phyloP scores from a whole-genome alignment of 2,797 vertebrate genomes.

The Xenentodon cancila region DNA sequence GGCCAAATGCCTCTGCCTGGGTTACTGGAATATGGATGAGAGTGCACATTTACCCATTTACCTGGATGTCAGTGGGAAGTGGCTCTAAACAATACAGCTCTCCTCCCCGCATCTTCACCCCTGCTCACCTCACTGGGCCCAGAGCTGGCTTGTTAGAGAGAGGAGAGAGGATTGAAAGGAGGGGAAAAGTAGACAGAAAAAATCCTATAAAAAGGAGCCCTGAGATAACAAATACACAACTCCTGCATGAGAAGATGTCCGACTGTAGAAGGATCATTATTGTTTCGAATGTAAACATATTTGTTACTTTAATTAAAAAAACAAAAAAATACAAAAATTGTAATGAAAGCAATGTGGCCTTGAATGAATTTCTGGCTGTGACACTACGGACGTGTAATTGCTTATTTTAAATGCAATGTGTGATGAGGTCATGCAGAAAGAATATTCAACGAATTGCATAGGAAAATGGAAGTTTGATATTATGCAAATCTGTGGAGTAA shows the following conservation, averaged over 20 bases:
- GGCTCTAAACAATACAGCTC: conserved; percentile 72
- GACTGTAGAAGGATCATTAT: conserved; percentile 12
- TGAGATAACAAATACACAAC: conserved; percentile 47
- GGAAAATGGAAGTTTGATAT: too few relatives aligned
- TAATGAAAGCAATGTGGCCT: too few relatives aligned
- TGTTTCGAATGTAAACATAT: neutral
- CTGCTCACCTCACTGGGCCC: conserved; percentile 66
- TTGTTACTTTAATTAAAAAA: neutral
- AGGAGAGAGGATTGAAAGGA: conserved; percentile 52
- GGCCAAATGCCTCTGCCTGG: conserved; percentile 74
- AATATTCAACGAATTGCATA: too few relatives aligned
- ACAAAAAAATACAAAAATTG: neutral
- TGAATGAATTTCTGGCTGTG: too few relatives aligned
- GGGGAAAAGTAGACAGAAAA: conserved; percentile 64
- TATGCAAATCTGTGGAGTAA: too few relatives aligned
- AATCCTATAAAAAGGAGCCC: conserved; percentile 63
- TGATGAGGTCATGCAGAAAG: too few relatives aligned
- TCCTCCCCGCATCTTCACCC: conserved; percentile 58
- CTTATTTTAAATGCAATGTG: too few relatives aligned
- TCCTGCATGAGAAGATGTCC: conserved; percentile 15
- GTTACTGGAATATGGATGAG: conserved; percentile 86
- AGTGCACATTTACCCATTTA: conserved; percentile 81
- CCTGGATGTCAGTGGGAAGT: conserved; percentile 79
- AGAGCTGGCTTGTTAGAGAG: conserved; percentile 77
- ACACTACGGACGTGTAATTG: too few relatives aligned